Evolutionary conservation across 2,888 invertebrate genomes (phyloP).

Genomic region (Disparrhopalites patrizii): DNA sequence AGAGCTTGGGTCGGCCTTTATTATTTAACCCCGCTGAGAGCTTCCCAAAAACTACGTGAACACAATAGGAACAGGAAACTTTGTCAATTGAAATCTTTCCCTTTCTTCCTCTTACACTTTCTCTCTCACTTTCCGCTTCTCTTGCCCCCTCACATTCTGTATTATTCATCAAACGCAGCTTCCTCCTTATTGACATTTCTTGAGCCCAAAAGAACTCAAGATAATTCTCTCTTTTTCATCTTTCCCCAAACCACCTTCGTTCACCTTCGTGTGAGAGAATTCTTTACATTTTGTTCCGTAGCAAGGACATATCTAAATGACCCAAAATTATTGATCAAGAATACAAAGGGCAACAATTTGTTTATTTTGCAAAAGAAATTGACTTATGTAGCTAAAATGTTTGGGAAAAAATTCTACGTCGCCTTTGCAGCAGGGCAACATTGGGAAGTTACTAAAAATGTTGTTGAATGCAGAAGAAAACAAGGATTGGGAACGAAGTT

Average conservation of each 20-base stretch:
- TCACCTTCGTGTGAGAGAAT: neutral
- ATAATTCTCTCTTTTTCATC: constrained; percentile 21
- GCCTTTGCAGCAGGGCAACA: too few species aligned
- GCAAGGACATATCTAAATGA: neutral
- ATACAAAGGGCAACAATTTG: too few species aligned
- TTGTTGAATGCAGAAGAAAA: too few species aligned
- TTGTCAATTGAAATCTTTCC: constrained; percentile 25
- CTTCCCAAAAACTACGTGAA: constrained; percentile 17
- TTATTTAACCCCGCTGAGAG: constrained; percentile 18
- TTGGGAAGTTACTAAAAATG: too few species aligned
- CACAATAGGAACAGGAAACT: constrained; percentile 22
- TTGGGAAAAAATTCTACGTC: too few species aligned
- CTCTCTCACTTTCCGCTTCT: too few species aligned
- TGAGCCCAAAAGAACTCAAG: neutral
- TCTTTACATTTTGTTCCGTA: neutral
- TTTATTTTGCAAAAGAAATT: too few species aligned
- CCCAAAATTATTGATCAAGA: too few species aligned
- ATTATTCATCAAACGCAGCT: constrained; percentile 26
- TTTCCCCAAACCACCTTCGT: neutral
- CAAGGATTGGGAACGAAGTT: too few species aligned
- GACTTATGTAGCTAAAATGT: too few species aligned
- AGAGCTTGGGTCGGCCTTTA: too few species aligned
- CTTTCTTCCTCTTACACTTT: too few species aligned
- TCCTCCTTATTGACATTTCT: constrained; percentile 18
- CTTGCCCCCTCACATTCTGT: constrained; percentile 17